Percentiles rank a stretch among this genome's conserved stretches.
Evolutionary conservation across 2,888 invertebrate genomes (phyloP).

Genomic region (Drosophila anomalipes): DNA sequence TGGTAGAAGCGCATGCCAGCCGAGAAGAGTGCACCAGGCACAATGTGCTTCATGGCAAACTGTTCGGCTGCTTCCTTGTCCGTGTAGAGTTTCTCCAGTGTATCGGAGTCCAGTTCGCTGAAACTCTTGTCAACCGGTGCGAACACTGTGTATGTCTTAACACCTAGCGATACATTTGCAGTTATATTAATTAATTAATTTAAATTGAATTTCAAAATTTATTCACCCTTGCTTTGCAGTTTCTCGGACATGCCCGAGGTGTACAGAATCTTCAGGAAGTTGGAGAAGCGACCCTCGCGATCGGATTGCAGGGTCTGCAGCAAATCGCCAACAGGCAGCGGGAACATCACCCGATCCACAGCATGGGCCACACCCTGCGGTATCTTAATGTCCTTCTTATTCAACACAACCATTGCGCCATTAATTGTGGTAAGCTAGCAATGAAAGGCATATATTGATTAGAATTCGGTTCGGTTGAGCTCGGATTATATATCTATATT

Average conservation of each 20-base stretch:
- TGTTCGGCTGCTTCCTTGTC: slow-evolving; percentile 89
- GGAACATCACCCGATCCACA: slow-evolving; percentile 95
- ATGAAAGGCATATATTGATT: not conserved
- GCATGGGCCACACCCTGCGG: slow-evolving; percentile 95
- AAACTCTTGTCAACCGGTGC: slow-evolving; percentile 94
- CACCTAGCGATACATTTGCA: slow-evolving; percentile 86
- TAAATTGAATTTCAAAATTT: fast-evolving
- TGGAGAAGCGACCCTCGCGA: slow-evolving; percentile 92
- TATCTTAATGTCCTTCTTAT: slow-evolving; percentile 92
- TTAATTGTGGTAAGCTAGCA: slow-evolving; percentile 92
- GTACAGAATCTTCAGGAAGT: slow-evolving; percentile 91
- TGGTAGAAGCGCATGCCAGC: slow-evolving; percentile 95
- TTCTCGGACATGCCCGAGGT: slow-evolving; percentile 92
- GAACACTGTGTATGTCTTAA: slow-evolving; percentile 93
- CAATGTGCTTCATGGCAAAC: slow-evolving; percentile 91
- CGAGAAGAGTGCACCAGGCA: slow-evolving; percentile 92
- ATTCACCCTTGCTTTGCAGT: slow-evolving; percentile 84
- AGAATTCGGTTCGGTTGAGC: not conserved
- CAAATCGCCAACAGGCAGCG: slow-evolving; percentile 94
- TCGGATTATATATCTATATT: not conserved
- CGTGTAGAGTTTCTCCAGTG: slow-evolving; percentile 88
- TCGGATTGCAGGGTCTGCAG: slow-evolving; percentile 94
- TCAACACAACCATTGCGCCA: slow-evolving; percentile 92
- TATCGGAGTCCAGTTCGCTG: slow-evolving; percentile 88
- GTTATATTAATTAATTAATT: not conserved